Evolutionary conservation across 2,113 vertebrate genomes (phyloP).

Genomic region (Bos taurus): ARS-UCD2.0 NC_037337.1:89675501-89676000

Average conservation of each 20-base stretch:
- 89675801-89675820: not conserved
- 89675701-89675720: accelerated
- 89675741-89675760: not conserved
- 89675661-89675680: not conserved
- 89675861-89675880: not conserved
- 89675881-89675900: not conserved
- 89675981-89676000: not conserved
- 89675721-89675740: not conserved
- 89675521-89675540: not conserved
- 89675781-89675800: not conserved
- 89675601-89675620: not conserved
- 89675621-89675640: not conserved
- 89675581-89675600: not conserved
- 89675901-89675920: not conserved
- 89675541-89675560: not conserved
- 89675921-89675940: not conserved
- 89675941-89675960: not conserved
- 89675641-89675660: not conserved
- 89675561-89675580: conserved; percentile 11
- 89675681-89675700: not conserved
- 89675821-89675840: not conserved
- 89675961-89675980: not conserved
- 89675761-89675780: not conserved
- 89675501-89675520: not conserved
- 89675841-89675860: not conserved